Base-by-base conservation (phyloP, 2,113 vertebrate genomes). In the Lutjanus erythropterus region DNA sequence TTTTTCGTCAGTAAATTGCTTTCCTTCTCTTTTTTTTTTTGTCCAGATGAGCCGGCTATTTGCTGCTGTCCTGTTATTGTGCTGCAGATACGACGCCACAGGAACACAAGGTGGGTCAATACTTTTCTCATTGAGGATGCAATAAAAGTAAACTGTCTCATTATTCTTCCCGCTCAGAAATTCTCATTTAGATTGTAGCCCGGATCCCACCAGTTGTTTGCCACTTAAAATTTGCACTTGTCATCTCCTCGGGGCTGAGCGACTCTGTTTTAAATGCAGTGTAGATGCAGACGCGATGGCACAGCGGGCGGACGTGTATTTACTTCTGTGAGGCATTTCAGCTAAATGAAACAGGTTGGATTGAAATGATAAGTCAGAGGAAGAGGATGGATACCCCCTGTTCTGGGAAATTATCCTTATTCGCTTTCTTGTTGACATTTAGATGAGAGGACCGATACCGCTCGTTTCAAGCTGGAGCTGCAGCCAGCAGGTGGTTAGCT, bases 111-210 rank as follows among this genome's bases (percentile, higher is more conserved):
- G 86, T 79, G 84, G 88, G 88, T 89, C 86, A 73, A 90, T 92
- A 86, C 79, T 87, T 81, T 78, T 67, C 78, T 87, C 85, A 90
- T 85, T 80, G 83, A 84, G 84, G 83, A 91, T 86, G 90, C 90
- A 76, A 80, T 88, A 80, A 78, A 86, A 88, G 89, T 80, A 87
- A 88, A 91, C 49, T 19, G 70, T 88, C 80, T 91, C 89, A 87
- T 90, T 85, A 86, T 78, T 91, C 81, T 85, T 85, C 52, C 86
- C 21, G n/a, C 76, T 84, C 78, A 77, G 83, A 90, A 89, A 87
- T 88, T 86, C 83, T 88, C 83, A 85, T 92, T 90, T 84, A 89
- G 83, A 85, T 83, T 35, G 83, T 72, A 71, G 77, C 69, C 65
- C 1, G 49, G 62, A 71, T 82, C 67, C 59, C 47, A 25, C 41